Evolutionary conservation across 1,140 invertebrate species (phyloP).

Genomic region (Luehdorfia chinensis): DNA sequence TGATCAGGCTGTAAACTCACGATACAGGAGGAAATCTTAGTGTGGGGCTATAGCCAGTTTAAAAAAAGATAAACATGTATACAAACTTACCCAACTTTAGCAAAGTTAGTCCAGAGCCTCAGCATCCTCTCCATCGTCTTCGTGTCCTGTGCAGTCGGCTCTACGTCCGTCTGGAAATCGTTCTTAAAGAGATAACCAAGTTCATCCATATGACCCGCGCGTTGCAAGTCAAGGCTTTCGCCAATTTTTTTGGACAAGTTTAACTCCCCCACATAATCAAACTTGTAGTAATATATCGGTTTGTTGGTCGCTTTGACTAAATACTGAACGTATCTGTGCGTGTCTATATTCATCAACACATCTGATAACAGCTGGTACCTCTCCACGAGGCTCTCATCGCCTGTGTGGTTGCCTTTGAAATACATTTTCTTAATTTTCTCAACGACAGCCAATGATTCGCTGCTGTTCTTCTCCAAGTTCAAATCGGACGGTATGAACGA

Average conservation of each 20-base stretch:
- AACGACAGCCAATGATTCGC: conserved; percentile 45
- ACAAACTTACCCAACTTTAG: conserved; percentile 69
- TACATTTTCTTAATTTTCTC: conserved; percentile 56
- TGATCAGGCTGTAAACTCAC: too few species aligned
- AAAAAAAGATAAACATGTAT: background rate
- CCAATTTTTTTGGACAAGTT: conserved; percentile 46
- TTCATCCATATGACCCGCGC: conserved; percentile 63
- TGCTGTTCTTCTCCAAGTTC: conserved; percentile 44
- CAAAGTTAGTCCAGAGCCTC: conserved; percentile 77
- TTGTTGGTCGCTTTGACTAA: conserved; percentile 51
- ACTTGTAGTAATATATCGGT: conserved; percentile 69
- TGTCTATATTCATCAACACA: conserved; percentile 45
- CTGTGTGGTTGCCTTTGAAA: conserved; percentile 45
- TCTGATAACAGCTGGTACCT: conserved; percentile 61
- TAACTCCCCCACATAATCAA: conserved; percentile 65
- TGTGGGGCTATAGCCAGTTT: too few species aligned
- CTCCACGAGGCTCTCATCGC: conserved; percentile 36
- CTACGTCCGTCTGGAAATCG: conserved; percentile 39
- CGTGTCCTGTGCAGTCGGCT: conserved; percentile 39
- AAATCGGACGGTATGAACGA: conserved; percentile 52
- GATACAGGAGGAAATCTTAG: too few species aligned
- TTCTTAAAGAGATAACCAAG: conserved; percentile 67
- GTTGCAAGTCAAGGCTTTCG: conserved; percentile 28
- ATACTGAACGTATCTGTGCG: conserved; percentile 53
- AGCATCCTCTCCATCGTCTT: conserved; percentile 65